Evolutionary conservation across 1,140 invertebrate species (phyloP).

Genomic region (Lepidurus packardi): DNA sequence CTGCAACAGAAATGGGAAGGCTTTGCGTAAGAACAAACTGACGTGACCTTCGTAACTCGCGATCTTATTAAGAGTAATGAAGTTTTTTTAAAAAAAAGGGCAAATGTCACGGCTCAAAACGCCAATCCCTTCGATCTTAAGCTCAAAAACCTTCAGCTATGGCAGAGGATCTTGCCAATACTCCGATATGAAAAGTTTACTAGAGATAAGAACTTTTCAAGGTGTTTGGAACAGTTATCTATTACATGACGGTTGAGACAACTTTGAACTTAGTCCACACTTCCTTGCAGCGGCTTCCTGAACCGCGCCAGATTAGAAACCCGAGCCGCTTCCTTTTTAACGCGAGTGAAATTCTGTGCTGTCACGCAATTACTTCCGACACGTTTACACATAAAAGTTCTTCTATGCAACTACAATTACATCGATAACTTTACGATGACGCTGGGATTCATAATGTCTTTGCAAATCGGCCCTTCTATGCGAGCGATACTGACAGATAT

Average conservation of each 20-base stretch:
- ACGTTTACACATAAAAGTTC: not conserved
- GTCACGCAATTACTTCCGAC: no score
- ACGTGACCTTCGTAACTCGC: not conserved
- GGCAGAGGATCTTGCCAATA: not conserved
- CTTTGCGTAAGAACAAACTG: not conserved
- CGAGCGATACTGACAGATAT: not conserved
- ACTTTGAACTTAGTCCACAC: not conserved
- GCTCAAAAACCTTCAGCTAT: no score
- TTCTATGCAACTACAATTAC: not conserved
- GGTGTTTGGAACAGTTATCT: not conserved
- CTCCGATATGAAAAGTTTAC: not conserved
- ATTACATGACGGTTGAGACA: not conserved
- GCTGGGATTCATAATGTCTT: conserved; percentile 2
- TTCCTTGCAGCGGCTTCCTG: not conserved
- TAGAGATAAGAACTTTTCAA: not conserved
- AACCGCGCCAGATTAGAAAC: not conserved
- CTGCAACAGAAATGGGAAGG: not conserved
- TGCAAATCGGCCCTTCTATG: conserved; percentile 14
- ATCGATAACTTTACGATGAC: conserved; percentile 9
- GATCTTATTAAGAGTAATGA: not conserved
- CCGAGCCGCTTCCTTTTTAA: no score
- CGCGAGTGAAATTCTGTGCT: no score
- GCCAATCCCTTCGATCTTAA: no score
- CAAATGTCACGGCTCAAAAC: no score
- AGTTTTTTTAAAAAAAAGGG: no score